phyloP scores from a whole-genome alignment of 2,797 vertebrate genomes.

The Clarias platycephalus region DNA sequence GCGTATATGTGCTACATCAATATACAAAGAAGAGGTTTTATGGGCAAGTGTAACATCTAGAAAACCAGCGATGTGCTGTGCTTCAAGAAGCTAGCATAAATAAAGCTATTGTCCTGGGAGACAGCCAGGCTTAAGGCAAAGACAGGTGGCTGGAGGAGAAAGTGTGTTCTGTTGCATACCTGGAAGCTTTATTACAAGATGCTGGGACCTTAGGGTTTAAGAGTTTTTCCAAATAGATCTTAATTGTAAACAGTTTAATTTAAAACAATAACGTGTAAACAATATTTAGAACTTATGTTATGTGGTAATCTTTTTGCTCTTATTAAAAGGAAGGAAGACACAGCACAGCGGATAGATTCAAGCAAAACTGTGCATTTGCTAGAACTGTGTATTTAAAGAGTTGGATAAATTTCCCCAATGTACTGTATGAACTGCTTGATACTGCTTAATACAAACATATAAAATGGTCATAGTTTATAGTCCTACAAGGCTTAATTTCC shows the following conservation, averaged over 20 bases:
- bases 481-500: background rate
- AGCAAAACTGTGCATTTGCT: background rate
- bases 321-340: background rate
- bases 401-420: background rate
- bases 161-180: background rate
- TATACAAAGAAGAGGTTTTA: background rate
- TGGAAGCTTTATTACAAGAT: background rate
- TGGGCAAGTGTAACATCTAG: background rate
- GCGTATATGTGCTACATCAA: background rate
- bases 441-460: background rate
- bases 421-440: background rate
- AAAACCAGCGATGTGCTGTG: background rate
- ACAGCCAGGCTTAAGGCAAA: conserved; percentile 5
- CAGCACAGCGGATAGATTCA: background rate
- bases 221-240: background rate
- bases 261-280: background rate
- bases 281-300: background rate
- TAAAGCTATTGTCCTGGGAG: background rate
- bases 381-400: no score
- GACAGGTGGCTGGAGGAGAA: background rate
- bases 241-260: background rate
- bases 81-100: no score
- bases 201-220: conserved; percentile 5
- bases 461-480: background rate
- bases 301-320: background rate